phyloP scores from a whole-genome alignment of 2,888 invertebrate genomes.

The Bursaphelenchus okinawaensis region DNA sequence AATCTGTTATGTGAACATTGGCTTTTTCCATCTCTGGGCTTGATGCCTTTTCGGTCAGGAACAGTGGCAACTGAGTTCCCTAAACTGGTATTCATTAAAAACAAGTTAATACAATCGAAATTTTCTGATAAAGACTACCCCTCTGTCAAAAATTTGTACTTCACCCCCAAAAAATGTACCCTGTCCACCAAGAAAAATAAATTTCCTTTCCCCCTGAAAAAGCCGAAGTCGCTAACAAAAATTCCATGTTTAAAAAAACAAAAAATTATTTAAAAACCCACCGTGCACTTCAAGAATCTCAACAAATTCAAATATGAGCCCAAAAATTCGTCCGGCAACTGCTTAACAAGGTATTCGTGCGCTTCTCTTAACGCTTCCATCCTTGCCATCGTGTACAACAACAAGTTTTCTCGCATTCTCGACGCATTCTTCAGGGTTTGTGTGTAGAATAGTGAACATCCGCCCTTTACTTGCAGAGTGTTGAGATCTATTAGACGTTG shows the following conservation, averaged over 20 bases:
- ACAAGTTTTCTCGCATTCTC: slow-evolving; percentile 19
- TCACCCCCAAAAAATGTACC: too few species aligned
- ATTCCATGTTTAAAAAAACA: too few species aligned
- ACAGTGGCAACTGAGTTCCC: slow-evolving; percentile 25
- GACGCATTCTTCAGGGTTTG: slow-evolving; percentile 22
- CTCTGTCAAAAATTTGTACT: too few species aligned
- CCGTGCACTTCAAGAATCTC: slow-evolving; percentile 33
- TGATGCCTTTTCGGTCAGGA: slow-evolving; percentile 6
- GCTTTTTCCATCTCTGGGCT: slow-evolving; percentile 16
- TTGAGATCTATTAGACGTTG: slow-evolving; percentile 23
- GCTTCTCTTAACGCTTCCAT: slow-evolving; percentile 24
- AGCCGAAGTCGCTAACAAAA: too few species aligned
- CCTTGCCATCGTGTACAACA: background rate
- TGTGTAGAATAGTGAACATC: slow-evolving; percentile 28
- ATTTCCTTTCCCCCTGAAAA: too few species aligned
- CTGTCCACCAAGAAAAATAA: background rate
- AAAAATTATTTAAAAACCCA: slow-evolving; percentile 18
- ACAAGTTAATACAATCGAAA: too few species aligned
- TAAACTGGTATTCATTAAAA: too few species aligned
- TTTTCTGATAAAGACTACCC: too few species aligned
- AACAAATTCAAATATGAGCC: slow-evolving; percentile 40
- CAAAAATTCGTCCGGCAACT: slow-evolving; percentile 33
- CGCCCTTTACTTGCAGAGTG: slow-evolving; percentile 21
- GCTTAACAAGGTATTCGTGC: slow-evolving; percentile 35
- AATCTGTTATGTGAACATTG: slow-evolving; percentile 23